phyloP scores from a whole-genome alignment of 2,797 vertebrate genomes.

The Monodelphis domestica region DNA sequence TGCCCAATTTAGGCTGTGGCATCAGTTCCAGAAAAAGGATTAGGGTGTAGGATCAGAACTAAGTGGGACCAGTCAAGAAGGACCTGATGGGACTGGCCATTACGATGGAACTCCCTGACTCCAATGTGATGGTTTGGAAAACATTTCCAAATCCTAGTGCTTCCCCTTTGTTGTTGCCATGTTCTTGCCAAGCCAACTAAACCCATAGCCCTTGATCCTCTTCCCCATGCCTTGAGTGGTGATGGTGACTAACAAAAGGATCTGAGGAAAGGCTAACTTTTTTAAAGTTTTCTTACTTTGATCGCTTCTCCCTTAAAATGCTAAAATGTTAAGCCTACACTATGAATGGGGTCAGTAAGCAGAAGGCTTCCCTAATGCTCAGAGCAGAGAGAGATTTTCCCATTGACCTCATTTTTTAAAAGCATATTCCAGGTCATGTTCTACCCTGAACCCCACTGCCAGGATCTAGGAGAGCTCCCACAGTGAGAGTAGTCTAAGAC shows the following conservation, averaged over 20 bases:
- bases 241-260: neutral
- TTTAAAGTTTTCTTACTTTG: neutral
- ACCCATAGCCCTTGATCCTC: neutral
- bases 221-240: neutral
- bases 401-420: neutral
- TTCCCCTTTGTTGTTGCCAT: neutral
- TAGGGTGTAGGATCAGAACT: neutral
- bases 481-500: neutral
- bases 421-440: neutral
- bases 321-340: neutral
- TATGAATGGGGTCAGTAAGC: neutral
- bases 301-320: neutral
- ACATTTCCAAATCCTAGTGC: neutral
- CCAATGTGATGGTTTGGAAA: neutral
- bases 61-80: neutral
- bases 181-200: neutral
- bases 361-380: neutral
- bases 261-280: neutral
- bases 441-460: neutral
- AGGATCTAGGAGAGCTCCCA: neutral
- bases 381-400: neutral
- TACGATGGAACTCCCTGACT: neutral
- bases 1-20: too few species aligned
- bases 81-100: neutral
- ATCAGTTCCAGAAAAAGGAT: too few species aligned